Base-by-base conservation (phyloP, 2,113 vertebrate species). In the Sus scrofa region DNA sequence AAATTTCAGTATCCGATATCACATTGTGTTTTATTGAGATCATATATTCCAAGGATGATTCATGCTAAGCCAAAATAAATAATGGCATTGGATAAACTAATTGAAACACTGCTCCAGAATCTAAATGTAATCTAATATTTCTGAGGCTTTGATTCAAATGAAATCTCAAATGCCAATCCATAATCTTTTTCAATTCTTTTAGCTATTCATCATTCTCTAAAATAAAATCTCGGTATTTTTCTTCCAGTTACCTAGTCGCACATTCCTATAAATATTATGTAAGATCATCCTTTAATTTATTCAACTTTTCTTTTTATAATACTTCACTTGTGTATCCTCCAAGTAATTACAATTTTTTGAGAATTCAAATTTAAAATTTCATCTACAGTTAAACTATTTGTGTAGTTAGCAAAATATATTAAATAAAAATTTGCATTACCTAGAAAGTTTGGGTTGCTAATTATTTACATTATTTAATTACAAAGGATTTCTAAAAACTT, bases 141-240 rank as follows among this genome's bases (percentile, higher is more conserved):
- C 5, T 44, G 14, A 95, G 44, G 15, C 37, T 92, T 75, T 77
- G 13, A 77, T 32, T 92, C 44, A 93, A 93, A 86, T 75, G 75
- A 65, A 92, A 68, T 68, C 24, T 68, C 68, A 88, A 83, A n/a
- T 75, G 22, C 3, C 10, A 75, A 18, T 82, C 27, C 52, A 83
- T 37, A 58, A 58, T 58, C 24, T 19, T n/a, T 44, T 75, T 56
- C 18, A 18, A 30, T 52, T 62, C 10, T 75, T 77, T 39, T 70
- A 77, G 27, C 13, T 3, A 70, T 52, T 67, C 32, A 68, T 54
- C 20, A 0, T n/a, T 56, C 22, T 11, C 26, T 30, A 56, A 7
- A 19, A 81, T 74, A 79, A 86, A 77, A 50, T 37, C 68, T 63
- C 7, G 79, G 8, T n/a, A 65, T 65, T 52, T 83, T 74, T 50